Percentiles rank a stretch among this genome's conserved stretches.
Conservation (phyloP, 2,888 invertebrate genomes). For the Seira musarum region DNA sequence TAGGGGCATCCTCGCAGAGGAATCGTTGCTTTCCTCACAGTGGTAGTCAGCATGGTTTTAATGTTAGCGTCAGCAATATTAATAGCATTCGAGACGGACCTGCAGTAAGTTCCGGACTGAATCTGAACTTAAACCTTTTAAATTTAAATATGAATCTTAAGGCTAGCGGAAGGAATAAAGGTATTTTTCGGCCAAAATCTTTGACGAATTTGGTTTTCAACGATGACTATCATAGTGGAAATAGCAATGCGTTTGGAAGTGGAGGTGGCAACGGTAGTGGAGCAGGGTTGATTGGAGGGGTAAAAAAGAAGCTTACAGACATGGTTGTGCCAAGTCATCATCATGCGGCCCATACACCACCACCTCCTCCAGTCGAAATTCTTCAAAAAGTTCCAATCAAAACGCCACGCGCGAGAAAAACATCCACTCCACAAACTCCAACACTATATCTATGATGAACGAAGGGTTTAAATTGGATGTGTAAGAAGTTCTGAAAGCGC, state of each 20-base stretch:
- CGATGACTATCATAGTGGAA: conserved; percentile 45
- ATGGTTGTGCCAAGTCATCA: conserved; percentile 64
- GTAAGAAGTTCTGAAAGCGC: not conserved
- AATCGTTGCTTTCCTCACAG: conserved; percentile 59
- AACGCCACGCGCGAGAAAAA: conserved; percentile 46
- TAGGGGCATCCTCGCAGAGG: conserved; percentile 35
- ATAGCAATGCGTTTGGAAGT: conserved; percentile 15
- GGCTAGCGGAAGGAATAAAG: conserved; percentile 52
- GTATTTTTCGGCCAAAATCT: conserved; percentile 67
- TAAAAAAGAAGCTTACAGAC: conserved; percentile 63
- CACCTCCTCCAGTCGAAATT: conserved; percentile 62
- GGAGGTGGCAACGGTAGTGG: conserved; percentile 34
- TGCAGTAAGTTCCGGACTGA: conserved; percentile 26
- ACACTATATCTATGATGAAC: conserved; percentile 39
- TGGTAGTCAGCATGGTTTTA: conserved; percentile 54
- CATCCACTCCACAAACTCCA: conserved; percentile 48
- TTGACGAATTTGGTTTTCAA: conserved; percentile 65
- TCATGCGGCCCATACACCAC: conserved; percentile 60
- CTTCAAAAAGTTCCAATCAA: conserved; percentile 54
- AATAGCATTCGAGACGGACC: conserved; percentile 45
- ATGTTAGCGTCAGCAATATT: conserved; percentile 53
- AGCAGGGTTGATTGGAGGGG: conserved; percentile 46
- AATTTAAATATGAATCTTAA: conserved; percentile 54
- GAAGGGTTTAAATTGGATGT: not conserved
- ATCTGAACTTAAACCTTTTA: conserved; percentile 60